These are phyloP conservation scores for Acipenser ruthenus DNA, from an alignment of 2,797 vertebrate genomes.

Conservation along the genomic window DNA sequence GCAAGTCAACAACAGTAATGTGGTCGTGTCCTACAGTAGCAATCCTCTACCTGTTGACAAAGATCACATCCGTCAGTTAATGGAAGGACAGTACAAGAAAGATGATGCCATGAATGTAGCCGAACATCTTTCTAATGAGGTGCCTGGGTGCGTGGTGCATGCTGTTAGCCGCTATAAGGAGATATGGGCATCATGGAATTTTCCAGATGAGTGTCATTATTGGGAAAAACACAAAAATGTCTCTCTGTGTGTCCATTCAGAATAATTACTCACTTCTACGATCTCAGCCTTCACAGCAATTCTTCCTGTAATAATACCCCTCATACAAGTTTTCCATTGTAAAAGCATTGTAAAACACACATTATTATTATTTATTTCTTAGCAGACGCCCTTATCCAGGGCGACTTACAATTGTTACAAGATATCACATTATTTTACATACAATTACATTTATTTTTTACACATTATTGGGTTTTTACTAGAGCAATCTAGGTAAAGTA, in stretches of 20 bases:
- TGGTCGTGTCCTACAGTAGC: slow-evolving; percentile 60
- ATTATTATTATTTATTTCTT: neutral
- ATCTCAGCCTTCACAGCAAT: neutral
- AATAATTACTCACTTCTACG: slow-evolving; percentile 26
- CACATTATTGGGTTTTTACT: too few relatives aligned
- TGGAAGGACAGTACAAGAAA: slow-evolving; percentile 50
- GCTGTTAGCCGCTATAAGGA: slow-evolving; percentile 60
- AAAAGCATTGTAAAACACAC: neutral
- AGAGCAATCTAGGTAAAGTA: too few relatives aligned
- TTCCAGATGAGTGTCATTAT: slow-evolving; percentile 64
- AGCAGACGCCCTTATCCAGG: neutral
- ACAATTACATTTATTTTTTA: too few relatives aligned
- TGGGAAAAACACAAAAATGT: slow-evolving; percentile 66
- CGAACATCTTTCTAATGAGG: slow-evolving; percentile 50
- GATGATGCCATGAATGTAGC: slow-evolving; percentile 47
- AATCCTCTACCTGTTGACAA: slow-evolving; percentile 44
- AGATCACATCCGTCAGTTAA: slow-evolving; percentile 42
- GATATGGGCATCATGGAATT: slow-evolving; percentile 52
- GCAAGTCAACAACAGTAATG: slow-evolving; percentile 48
- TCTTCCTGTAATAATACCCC: neutral
- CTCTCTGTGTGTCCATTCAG: slow-evolving; percentile 56
- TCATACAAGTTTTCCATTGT: neutral
- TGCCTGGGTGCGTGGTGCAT: slow-evolving; percentile 57
- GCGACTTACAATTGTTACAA: neutral
- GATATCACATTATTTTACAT: too few relatives aligned